Conservation (phyloP, 1,140 invertebrate genomes). For the Holcopasites calliopsidis region DNA sequence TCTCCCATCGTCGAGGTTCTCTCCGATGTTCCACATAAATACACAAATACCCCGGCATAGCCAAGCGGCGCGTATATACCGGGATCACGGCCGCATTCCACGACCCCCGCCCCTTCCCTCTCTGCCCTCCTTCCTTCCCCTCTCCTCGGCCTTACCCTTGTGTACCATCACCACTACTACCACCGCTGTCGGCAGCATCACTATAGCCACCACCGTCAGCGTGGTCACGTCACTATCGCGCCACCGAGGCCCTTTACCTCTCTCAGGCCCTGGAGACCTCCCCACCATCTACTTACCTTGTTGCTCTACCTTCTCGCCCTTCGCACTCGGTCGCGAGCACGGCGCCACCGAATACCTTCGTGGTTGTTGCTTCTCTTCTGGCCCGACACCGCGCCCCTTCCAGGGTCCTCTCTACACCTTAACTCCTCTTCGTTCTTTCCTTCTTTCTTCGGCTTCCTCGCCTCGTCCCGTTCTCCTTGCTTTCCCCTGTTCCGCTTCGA, state of each 20-base stretch:
- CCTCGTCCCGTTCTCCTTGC: background rate
- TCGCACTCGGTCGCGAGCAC: conserved; percentile 34
- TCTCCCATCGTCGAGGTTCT: conserved; percentile 47
- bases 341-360: conserved; percentile 72
- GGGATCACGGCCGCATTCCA: conserved; percentile 78
- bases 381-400: conserved; percentile 19
- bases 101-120: conserved; percentile 64
- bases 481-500: too few relatives aligned
- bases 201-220: conserved; percentile 13
- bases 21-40: conserved; percentile 78
- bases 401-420: conserved; percentile 23
- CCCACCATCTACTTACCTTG: background rate
- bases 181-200: conserved; percentile 6
- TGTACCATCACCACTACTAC: conserved; percentile 46
- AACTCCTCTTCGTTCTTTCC: conserved; percentile 13
- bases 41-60: conserved; percentile 76
- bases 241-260: conserved; percentile 62
- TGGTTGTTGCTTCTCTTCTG: conserved; percentile 45
- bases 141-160: conserved; percentile 33
- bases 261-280: conserved; percentile 16
- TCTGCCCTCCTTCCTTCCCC: conserved; percentile 35
- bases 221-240: conserved; percentile 34
- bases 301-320: conserved; percentile 31
- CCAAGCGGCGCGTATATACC: conserved; percentile 67
- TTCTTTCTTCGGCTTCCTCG: conserved; percentile 10